These are phyloP conservation scores for Rhimphoctona megacephalus DNA, from an alignment of 2,888 invertebrate genomes.

Conservation along the genomic window DNA sequence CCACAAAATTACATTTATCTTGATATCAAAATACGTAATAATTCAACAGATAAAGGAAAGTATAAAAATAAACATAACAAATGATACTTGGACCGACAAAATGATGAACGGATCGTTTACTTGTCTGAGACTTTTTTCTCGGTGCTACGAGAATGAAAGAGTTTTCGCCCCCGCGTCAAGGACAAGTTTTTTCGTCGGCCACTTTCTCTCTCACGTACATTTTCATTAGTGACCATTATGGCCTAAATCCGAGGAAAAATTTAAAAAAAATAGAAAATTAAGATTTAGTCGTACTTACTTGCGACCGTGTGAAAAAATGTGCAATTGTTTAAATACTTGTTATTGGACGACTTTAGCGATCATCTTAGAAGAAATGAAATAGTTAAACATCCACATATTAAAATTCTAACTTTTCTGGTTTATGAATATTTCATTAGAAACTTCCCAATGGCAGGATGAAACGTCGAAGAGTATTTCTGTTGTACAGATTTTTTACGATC, in stretches of 20 bases:
- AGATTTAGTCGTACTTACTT: not conserved
- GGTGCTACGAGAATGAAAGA: not conserved
- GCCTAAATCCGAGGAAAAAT: not conserved
- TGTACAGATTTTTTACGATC: not conserved
- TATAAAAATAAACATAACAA: constrained; percentile 42
- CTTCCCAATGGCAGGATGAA: no score
- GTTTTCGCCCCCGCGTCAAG: constrained; percentile 9
- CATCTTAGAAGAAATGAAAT: not conserved
- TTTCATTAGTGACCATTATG: constrained; percentile 11
- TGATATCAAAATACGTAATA: not conserved
- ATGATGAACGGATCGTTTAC: constrained; percentile 14
- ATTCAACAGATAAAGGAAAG: constrained; percentile 38
- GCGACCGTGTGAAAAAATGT: not conserved
- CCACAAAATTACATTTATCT: not conserved
- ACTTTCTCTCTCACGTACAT: constrained; percentile 5
- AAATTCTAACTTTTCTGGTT: no score
- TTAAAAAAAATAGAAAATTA: not conserved
- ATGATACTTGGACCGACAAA: constrained; percentile 22
- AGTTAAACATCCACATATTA: no score
- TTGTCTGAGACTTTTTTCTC: constrained; percentile 18
- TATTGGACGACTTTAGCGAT: not conserved
- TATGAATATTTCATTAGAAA: no score
- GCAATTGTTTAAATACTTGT: not conserved
- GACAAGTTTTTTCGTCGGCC: constrained; percentile 13
- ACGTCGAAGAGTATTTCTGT: not conserved